Conservation (phyloP, 64 coral and sea anemone genomes). For the Platygyra sinensis region DNA sequence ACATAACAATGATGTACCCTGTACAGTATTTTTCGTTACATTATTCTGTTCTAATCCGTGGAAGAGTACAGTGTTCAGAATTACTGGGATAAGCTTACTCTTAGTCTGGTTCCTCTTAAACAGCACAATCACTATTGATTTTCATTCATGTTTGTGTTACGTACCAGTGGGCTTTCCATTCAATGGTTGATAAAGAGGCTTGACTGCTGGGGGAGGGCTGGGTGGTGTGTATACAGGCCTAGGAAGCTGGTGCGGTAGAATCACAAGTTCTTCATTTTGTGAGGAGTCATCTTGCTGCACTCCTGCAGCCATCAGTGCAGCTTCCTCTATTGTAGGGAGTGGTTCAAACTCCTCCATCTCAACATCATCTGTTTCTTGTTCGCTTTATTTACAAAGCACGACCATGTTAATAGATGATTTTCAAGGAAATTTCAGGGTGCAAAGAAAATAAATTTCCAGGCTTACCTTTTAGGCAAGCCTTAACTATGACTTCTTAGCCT, state of each 20-base stretch:
- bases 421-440: too few species aligned
- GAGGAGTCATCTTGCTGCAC: constrained; percentile 21
- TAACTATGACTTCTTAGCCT: too few species aligned
- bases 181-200: constrained; percentile 77
- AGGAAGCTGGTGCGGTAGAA: constrained; percentile 89
- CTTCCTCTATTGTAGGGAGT: constrained; percentile 78
- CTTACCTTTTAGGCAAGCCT: too few species aligned
- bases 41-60: too few species aligned
- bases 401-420: not conserved
- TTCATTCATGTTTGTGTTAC: not conserved
- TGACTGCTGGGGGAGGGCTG: constrained; percentile 67
- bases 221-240: constrained; percentile 65
- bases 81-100: too few species aligned
- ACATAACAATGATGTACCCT: too few species aligned
- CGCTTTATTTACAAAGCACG: not conserved
- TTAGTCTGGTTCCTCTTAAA: too few species aligned
- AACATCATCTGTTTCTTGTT: constrained; percentile 46
- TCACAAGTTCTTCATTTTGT: constrained; percentile 14
- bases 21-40: too few species aligned
- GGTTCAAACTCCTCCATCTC: constrained; percentile 73
- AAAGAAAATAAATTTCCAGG: too few species aligned
- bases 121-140: too few species aligned
- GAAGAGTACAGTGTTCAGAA: too few species aligned
- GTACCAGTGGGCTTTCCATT: constrained; percentile 73
- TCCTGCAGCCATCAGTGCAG: constrained; percentile 87